A percentile compares a stretch with the other conserved stretches of the same genome.
phyloP scores from a whole-genome alignment of 2,797 vertebrate genomes.

The Nyctalus aviator region DNA sequence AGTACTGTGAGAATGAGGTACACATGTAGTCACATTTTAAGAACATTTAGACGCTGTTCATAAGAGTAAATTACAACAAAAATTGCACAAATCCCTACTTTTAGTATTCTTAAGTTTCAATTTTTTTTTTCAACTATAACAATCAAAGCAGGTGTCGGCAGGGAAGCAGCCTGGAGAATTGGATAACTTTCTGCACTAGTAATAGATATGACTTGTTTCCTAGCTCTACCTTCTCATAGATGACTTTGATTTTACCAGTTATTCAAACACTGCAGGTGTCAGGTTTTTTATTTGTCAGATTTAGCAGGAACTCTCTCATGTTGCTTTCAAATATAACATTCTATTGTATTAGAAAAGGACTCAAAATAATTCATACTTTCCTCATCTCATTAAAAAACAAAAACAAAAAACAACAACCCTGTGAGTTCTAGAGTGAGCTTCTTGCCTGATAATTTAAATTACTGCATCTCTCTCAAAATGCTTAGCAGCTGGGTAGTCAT shows the following conservation, averaged over 20 bases:
- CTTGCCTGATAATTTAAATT: slow-evolving; percentile 22
- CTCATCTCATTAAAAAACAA: neutral
- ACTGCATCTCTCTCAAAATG: slow-evolving; percentile 35
- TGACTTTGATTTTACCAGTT: neutral
- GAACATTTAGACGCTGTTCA: neutral
- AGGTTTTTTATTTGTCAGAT: neutral
- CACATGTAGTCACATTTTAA: neutral
- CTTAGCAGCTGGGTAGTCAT: slow-evolving; percentile 35
- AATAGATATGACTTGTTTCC: neutral
- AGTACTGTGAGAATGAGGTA: neutral
- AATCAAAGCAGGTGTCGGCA: neutral
- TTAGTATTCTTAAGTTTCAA: neutral
- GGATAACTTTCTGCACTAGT: neutral
- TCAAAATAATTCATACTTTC: neutral
- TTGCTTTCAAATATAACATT: slow-evolving; percentile 39
- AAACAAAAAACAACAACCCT: neutral
- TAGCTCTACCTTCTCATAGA: neutral
- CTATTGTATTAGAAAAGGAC: neutral
- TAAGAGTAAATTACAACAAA: slow-evolving; percentile 9
- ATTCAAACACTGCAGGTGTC: neutral
- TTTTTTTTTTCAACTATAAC: neutral
- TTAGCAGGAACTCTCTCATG: neutral
- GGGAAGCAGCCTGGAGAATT: neutral
- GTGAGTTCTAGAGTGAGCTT: slow-evolving; percentile 20
- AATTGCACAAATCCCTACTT: neutral